A percentile compares a stretch with the other conserved stretches of the same genome.
Conservation (phyloP, 2,888 invertebrate species). For the Physocephala rufipes region DNA sequence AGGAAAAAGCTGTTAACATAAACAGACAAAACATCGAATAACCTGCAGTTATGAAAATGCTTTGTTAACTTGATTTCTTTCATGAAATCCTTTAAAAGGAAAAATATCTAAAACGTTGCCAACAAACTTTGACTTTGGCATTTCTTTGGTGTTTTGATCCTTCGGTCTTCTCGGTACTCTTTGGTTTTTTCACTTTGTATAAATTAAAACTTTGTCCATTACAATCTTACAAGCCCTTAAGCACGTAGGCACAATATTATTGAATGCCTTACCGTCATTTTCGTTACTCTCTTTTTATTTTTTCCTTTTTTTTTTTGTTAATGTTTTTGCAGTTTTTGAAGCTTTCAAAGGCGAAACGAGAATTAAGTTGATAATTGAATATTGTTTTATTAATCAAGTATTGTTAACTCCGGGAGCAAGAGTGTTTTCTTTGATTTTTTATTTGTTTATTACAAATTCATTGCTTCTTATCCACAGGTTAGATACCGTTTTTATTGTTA, state of each 20-base stretch:
- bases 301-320: not conserved
- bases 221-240: too few relatives aligned
- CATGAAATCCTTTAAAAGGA: slow-evolving; percentile 17
- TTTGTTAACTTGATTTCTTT: not conserved
- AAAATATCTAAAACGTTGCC: slow-evolving; percentile 36
- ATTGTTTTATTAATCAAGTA: too few relatives aligned
- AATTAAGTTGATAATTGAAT: too few relatives aligned
- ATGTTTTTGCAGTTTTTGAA: not conserved
- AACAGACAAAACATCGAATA: not conserved
- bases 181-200: slow-evolving; percentile 41
- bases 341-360: not conserved
- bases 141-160: slow-evolving; percentile 44
- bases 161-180: too few relatives aligned
- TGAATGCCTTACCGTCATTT: too few relatives aligned
- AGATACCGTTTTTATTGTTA: too few relatives aligned
- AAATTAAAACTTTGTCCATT: slow-evolving; percentile 33
- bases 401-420: too few relatives aligned
- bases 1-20: not conserved
- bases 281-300: slow-evolving; percentile 18
- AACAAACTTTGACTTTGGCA: slow-evolving; percentile 57
- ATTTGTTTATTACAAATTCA: too few relatives aligned
- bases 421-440: too few relatives aligned
- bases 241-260: not conserved
- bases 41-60: slow-evolving; percentile 1
- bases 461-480: too few relatives aligned